Evolutionary conservation across 2,888 invertebrate genomes (phyloP).

Genomic region (Diloba caeruleocephala): DNA sequence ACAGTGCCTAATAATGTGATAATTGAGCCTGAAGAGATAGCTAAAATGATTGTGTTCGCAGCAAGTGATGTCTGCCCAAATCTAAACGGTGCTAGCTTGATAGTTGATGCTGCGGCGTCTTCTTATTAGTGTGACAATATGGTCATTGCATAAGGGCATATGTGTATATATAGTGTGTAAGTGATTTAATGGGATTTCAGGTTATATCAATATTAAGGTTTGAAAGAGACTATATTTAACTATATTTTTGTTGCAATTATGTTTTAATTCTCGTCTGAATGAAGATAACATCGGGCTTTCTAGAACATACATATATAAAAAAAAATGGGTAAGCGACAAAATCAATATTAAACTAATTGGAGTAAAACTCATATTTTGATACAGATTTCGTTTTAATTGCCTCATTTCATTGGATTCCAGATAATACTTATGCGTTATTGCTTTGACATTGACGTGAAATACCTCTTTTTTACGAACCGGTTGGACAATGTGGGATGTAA

Average conservation of each 20-base stretch:
- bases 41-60: conserved; percentile 69
- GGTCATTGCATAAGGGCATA: not conserved
- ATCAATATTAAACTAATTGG: not conserved
- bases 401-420: not conserved
- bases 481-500: conserved; percentile 2
- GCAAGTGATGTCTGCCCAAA: conserved; percentile 70
- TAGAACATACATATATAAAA: not conserved
- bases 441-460: conserved; percentile 12
- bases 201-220: not conserved
- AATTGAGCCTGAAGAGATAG: conserved; percentile 74
- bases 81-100: conserved; percentile 66
- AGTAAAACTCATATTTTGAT: conserved; percentile 14
- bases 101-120: conserved; percentile 68
- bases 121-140: conserved; percentile 42
- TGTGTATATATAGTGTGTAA: not conserved
- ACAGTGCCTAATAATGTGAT: conserved; percentile 66
- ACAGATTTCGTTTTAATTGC: conserved; percentile 26
- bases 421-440: conserved; percentile 1
- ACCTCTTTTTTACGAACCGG: conserved; percentile 9
- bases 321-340: conserved; percentile 7
- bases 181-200: not conserved
- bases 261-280: not conserved
- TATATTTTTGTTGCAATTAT: not conserved
- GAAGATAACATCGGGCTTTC: not conserved
- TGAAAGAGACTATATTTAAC: not conserved